Conservation (phyloP, 2,797 vertebrate genomes). For the Oceanodroma leucorhoa region DNA sequence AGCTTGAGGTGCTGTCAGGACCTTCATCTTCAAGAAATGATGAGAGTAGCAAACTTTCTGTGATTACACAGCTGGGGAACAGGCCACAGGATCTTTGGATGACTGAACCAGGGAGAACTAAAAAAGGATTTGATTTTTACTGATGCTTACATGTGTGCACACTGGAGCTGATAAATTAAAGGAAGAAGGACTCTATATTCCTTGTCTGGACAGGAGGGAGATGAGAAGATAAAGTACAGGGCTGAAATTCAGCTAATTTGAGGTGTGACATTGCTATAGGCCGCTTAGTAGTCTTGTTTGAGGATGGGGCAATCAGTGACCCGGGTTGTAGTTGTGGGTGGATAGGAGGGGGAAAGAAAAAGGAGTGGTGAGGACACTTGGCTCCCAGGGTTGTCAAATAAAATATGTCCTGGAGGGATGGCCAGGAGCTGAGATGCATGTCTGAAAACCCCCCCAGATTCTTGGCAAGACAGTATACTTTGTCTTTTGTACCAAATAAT, state of each 20-base stretch:
- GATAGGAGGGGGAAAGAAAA: background rate
- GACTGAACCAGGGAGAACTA: background rate
- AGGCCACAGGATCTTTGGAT: conserved; percentile 14
- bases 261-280: background rate
- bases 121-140: conserved; percentile 30
- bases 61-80: conserved; percentile 44
- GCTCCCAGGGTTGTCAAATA: background rate
- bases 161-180: background rate
- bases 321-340: rapidly evolving
- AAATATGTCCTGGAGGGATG: rapidly evolving
- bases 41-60: conserved; percentile 46
- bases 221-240: background rate
- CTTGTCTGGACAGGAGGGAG: background rate
- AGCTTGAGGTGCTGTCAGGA: conserved; percentile 55
- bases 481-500: rapidly evolving
- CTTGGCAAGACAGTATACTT: background rate
- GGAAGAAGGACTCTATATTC: background rate
- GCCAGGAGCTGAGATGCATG: background rate
- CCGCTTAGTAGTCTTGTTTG: background rate
- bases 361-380: rapidly evolving
- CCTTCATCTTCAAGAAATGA: conserved; percentile 50
- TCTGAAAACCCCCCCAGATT: background rate
- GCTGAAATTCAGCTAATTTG: background rate
- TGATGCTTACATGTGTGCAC: background rate
- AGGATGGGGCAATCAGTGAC: too few species aligned